phyloP scores from a whole-genome alignment of 2,888 invertebrate genomes.

The Perizoma flavofasciatum region DNA sequence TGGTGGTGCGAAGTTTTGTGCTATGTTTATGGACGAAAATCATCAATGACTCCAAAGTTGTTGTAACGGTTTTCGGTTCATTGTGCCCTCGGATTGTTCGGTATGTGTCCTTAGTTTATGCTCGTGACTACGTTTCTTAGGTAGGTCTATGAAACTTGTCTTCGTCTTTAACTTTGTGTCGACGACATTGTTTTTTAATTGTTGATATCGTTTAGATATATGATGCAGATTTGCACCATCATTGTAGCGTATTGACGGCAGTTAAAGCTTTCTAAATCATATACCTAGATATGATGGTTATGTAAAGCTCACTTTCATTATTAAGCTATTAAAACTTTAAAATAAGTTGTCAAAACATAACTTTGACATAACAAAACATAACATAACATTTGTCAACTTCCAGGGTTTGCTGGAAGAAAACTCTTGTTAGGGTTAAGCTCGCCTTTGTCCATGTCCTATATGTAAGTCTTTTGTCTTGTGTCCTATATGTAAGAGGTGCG shows the following conservation, averaged over 20 bases:
- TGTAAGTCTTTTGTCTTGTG: too few relatives aligned
- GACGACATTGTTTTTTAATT: conserved; percentile 5
- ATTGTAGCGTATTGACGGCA: not conserved
- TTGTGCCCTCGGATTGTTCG: conserved; percentile 61
- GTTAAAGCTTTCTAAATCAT: conserved; percentile 4
- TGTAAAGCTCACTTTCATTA: not conserved
- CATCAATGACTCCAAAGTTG: conserved; percentile 58
- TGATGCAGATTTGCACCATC: conserved; percentile 1
- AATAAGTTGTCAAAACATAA: not conserved
- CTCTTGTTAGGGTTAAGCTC: too few relatives aligned
- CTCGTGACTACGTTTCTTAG: conserved; percentile 20
- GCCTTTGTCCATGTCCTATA: too few relatives aligned
- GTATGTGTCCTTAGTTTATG: conserved; percentile 63
- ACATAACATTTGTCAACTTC: too few relatives aligned
- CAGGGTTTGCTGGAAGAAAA: too few relatives aligned
- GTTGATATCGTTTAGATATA: not conserved
- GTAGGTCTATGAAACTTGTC: conserved; percentile 17
- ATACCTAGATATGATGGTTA: not conserved
- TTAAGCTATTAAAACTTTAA: not conserved
- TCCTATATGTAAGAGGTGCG: too few relatives aligned
- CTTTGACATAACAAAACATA: too few relatives aligned
- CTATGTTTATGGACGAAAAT: conserved; percentile 60
- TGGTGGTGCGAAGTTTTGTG: conserved; percentile 45
- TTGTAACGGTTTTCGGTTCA: conserved; percentile 69
- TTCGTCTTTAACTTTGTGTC: conserved; percentile 5